A percentile compares a stretch with the other conserved stretches of the same genome.
phyloP scores from a whole-genome alignment of 2,113 vertebrate species.

The Dipodomys ordii region DNA sequence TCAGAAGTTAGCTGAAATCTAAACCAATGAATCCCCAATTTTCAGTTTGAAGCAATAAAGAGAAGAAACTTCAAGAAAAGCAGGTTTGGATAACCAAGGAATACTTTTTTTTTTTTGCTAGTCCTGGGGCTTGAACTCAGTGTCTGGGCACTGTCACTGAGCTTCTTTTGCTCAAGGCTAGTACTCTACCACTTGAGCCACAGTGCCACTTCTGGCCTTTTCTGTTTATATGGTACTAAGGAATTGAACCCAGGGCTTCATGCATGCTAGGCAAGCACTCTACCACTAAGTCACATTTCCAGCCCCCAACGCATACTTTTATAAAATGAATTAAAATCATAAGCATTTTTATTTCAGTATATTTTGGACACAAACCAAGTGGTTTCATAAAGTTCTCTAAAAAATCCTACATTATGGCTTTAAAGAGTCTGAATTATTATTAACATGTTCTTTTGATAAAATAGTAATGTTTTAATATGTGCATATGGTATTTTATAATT shows the following conservation, averaged over 20 bases:
- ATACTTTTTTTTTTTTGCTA: neutral
- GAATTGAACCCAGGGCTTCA: no score
- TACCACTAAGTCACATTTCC: no score
- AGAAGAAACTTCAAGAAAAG: constrained; percentile 23
- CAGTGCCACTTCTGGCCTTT: no score
- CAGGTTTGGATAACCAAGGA: neutral
- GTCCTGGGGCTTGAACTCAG: neutral
- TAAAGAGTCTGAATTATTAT: constrained; percentile 18
- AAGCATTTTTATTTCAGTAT: constrained; percentile 10
- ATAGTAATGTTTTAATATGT: neutral
- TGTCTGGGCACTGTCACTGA: neutral
- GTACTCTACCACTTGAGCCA: no score
- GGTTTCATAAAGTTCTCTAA: no score
- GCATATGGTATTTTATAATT: neutral
- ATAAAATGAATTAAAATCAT: neutral
- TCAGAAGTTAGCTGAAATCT: constrained; percentile 67
- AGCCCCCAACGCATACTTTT: no score
- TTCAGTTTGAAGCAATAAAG: constrained; percentile 28
- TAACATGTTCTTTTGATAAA: neutral
- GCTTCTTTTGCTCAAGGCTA: no score
- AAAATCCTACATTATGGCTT: neutral
- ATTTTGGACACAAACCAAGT: neutral
- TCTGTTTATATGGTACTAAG: no score
- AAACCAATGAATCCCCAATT: neutral
- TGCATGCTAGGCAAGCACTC: no score